Evolutionary conservation across 1,140 invertebrate species (phyloP).

Genomic region (Rhysida immarginata): DNA sequence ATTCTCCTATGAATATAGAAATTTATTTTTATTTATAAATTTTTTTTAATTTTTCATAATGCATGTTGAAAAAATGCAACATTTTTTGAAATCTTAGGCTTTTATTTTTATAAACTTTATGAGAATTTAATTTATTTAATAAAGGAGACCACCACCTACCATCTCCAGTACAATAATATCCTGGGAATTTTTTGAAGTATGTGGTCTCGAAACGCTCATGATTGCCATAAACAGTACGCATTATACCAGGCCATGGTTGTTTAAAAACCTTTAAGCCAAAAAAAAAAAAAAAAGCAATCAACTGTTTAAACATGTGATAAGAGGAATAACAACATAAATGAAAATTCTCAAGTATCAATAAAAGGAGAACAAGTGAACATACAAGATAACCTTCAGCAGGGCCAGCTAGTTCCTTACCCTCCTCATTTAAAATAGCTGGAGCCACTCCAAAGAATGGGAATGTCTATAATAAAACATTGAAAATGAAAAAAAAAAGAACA

Average conservation of each 20-base stretch:
- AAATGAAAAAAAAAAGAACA: too few species aligned
- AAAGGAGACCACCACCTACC: slow-evolving; percentile 38
- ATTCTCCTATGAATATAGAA: too few species aligned
- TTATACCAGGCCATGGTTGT: slow-evolving; percentile 92
- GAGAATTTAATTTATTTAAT: too few species aligned
- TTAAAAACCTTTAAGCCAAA: slow-evolving; percentile 47
- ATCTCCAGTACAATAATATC: slow-evolving; percentile 94
- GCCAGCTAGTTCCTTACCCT: slow-evolving; percentile 69
- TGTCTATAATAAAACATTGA: slow-evolving; percentile 55
- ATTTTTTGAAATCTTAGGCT: too few species aligned
- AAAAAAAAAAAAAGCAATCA: slow-evolving; percentile 3
- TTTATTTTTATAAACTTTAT: too few species aligned
- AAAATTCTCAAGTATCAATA: background rate
- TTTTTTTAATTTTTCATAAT: too few species aligned
- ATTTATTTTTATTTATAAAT: too few species aligned
- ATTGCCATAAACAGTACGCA: slow-evolving; percentile 82
- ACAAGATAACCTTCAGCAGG: slow-evolving; percentile 83
- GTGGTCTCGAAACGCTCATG: slow-evolving; percentile 84
- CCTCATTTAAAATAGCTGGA: slow-evolving; percentile 71
- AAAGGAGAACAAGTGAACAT: slow-evolving; percentile 14
- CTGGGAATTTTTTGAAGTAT: slow-evolving; percentile 90
- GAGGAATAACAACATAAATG: too few species aligned
- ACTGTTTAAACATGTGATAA: too few species aligned
- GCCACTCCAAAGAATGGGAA: slow-evolving; percentile 94
- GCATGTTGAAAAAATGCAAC: too few species aligned